Evolutionary conservation across 1,140 invertebrate species (phyloP).

Genomic region (Magallana angulata): DNA sequence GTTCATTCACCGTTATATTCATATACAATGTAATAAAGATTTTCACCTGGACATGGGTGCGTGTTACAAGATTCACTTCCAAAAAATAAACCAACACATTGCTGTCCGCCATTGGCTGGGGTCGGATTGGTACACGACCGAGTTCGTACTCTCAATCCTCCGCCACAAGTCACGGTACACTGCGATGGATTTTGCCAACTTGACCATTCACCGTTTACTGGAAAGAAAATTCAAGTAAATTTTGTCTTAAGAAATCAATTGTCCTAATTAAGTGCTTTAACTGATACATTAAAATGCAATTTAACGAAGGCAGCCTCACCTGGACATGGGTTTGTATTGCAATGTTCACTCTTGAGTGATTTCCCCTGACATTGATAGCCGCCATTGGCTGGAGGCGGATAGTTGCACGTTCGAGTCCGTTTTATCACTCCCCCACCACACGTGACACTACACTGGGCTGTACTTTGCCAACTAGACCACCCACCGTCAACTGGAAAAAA

Average conservation of each 20-base stretch:
- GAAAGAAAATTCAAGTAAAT: too few species aligned
- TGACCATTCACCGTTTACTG: slow-evolving; percentile 33
- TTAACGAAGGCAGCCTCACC: neutral
- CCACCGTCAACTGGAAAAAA: slow-evolving; percentile 19
- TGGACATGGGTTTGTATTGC: neutral
- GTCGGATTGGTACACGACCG: slow-evolving; percentile 3
- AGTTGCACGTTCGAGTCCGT: neutral
- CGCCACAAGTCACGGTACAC: slow-evolving; percentile 6
- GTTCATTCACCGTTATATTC: too few species aligned
- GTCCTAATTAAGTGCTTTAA: too few species aligned
- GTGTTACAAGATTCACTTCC: too few species aligned
- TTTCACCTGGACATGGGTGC: too few species aligned
- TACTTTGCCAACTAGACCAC: neutral
- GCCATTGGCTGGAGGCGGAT: slow-evolving; percentile 13
- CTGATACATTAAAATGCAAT: neutral
- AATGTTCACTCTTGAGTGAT: neutral
- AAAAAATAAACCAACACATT: neutral
- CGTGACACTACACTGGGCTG: neutral
- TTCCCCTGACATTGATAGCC: slow-evolving; percentile 2
- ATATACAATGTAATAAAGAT: too few species aligned
- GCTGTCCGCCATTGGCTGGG: slow-evolving; percentile 22
- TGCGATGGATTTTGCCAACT: neutral
- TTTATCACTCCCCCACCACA: slow-evolving; percentile 4
- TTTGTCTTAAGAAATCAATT: too few species aligned
- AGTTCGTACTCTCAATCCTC: neutral